Percentiles rank a stretch among this genome's conserved stretches.
Conservation (phyloP, 2,888 invertebrate species). For the Ophion slaviceki region DNA sequence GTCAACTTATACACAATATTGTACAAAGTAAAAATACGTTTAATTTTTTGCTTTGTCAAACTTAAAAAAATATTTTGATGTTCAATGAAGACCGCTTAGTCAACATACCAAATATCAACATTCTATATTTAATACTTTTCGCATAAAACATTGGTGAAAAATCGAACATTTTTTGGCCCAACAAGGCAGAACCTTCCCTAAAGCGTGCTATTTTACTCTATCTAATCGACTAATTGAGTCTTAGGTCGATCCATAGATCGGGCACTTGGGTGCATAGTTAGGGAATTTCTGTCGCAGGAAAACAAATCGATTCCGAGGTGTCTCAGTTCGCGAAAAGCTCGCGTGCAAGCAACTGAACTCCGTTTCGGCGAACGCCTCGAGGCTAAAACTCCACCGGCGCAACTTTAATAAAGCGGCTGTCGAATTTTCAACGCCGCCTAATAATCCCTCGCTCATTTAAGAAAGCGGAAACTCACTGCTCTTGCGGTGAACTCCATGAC, state of each 20-base stretch:
- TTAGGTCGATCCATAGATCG: background rate
- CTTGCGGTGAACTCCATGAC: slow-evolving; percentile 52
- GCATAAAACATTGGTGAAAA: no score
- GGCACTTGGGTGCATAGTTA: background rate
- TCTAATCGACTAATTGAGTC: background rate
- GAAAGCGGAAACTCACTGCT: slow-evolving; percentile 59
- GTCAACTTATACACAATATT: no score
- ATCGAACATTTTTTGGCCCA: no score
- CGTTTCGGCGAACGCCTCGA: slow-evolving; percentile 14
- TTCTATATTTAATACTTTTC: no score
- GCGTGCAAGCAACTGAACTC: slow-evolving; percentile 52
- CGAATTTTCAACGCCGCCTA: slow-evolving; percentile 61
- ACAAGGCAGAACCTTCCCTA: no score
- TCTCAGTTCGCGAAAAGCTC: slow-evolving; percentile 41
- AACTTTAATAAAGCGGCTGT: slow-evolving; percentile 62
- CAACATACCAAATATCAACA: no score
- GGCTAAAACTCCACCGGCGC: slow-evolving; percentile 52
- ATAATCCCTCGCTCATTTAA: slow-evolving; percentile 30
- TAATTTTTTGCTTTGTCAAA: no score
- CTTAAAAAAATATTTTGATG: no score
- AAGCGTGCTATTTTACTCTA: no score
- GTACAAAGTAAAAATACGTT: no score
- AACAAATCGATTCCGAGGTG: slow-evolving; percentile 29
- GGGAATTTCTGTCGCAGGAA: slow-evolving; percentile 37
- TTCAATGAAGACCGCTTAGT: no score